Evolutionary conservation across 2,888 invertebrate species (phyloP), one percentile per base, ranked within the genome.

Genomic region (Phyllotreta cruciferae): DNA sequence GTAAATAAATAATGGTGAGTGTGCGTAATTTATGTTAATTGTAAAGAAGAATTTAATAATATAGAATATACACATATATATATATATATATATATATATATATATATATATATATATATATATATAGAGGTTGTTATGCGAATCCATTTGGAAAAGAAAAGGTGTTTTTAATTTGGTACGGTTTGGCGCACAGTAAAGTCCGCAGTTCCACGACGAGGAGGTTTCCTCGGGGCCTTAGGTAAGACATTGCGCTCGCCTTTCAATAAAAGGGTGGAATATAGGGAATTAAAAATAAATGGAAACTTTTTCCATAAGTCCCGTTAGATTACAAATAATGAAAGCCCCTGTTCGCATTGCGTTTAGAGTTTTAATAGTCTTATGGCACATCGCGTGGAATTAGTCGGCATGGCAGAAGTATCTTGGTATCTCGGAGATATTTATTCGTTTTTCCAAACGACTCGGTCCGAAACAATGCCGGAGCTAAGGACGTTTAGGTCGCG

Each of bases 241-340:
- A 75, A 75, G 75, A 72, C 68, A 73, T 73, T 73, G 70, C 75
- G 71, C 73, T 73, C 69, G 76, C 73, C 77, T 79, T 80, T 80
- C 80, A 80, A 80, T 81, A 80, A 80, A 80, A 79, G 79, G 78
- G 79, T 80, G 79, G 80, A 80, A 79, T 79, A 79, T 78, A 79
- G 77, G 80, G 80, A 80, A 81, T 81, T 81, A 81, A 81, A 81
- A 81, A 81, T 81, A 81, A 81, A 81, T 81, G 81, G 80, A 81
- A 81, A 81, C 80, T 81, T 81, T 81, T 81, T 81, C 79, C 79
- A 78, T 81, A 81, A 81, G 80, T 79, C 80, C 79, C 71, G 79
- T 74, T 79, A 80, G 81, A 81, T 81, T 80, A 81, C 80, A 80
- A 80, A 80, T 79, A 80, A 81, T 80, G 80, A 80, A 80, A 80